Base-by-base conservation (phyloP, 2,888 invertebrate genomes). In the Papilio elwesi region DNA sequence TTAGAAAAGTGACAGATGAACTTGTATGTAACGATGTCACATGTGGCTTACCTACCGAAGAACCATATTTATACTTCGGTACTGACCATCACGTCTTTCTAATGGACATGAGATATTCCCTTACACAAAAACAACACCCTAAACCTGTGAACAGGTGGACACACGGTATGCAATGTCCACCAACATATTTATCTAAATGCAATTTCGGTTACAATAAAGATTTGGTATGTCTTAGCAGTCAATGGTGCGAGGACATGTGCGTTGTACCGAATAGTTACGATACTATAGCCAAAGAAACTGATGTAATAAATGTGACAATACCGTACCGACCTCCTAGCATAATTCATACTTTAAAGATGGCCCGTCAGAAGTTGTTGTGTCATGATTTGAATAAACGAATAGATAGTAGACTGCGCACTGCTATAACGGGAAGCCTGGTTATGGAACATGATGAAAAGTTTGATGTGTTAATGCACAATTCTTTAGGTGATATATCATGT, bases 131-230 rank as follows among this genome's bases (percentile, higher is more conserved):
- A 16, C 78, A 79, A 5, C 84, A 85, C 62, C 78, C 87, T 0
- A 86, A 83, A 76, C 81, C 91, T 0, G 81, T 92, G 6, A 94
- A 94, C 76, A 88, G 95, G 74, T 95, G 95, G 95, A 94, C 92
- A 0, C 95, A 95, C 76, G 94, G 94, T 7, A 94, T 95, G 83
- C 89, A 93, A 76, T 90, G 90, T 74, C 81, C 90, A 6, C 95
- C 95, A 0, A 86, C 94, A 0, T 90, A 92, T 67, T 88, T 93
- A 53, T 81, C 87, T 7, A 82, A 89, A 26, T 83, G 86, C 38
- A 81, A 84, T 70, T 90, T 89, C 80, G 92, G 90, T 67, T 78
- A 80, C 64, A 85, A 85, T 68, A 90, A 88, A 73, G 90, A 92
- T 75, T 77, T 93, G 38, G 78, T 93, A 1, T 87, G 87, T 74